These are phyloP conservation scores for Coptotermes formosanus DNA, from an alignment of 1,140 invertebrate genomes.

Conservation along the genomic window DNA sequence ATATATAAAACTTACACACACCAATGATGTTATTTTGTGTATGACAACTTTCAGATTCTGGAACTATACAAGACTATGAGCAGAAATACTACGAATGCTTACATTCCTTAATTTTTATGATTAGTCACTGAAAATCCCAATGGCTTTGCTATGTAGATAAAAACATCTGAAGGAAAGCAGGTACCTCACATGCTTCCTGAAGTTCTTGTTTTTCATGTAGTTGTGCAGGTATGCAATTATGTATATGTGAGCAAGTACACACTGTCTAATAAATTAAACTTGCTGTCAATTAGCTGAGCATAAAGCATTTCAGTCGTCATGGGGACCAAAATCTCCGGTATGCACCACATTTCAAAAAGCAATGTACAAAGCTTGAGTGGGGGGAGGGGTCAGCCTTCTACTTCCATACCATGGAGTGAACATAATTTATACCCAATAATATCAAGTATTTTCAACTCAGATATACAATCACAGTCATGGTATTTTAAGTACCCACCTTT, in stretches of 20 bases:
- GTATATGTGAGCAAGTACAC: background rate
- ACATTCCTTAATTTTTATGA: too few species aligned
- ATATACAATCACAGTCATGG: constrained; percentile 12
- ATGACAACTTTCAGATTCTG: too few species aligned
- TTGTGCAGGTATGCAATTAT: background rate
- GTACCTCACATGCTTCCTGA: too few species aligned
- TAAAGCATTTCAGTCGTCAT: background rate
- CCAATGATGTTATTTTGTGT: too few species aligned
- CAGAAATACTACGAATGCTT: too few species aligned
- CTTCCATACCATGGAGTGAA: background rate
- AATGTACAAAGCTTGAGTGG: background rate
- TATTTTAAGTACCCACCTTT: background rate
- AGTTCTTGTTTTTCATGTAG: background rate
- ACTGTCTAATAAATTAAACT: background rate
- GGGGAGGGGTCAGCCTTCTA: background rate
- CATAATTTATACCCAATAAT: background rate
- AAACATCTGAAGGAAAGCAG: too few species aligned
- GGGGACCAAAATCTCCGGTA: background rate
- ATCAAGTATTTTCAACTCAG: background rate
- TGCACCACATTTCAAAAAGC: background rate
- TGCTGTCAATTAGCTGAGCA: background rate
- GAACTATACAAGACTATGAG: too few species aligned
- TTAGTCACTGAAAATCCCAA: too few species aligned
- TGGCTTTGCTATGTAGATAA: too few species aligned
- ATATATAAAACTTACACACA: too few species aligned